Conservation (phyloP, 1,140 invertebrate species). For the Popillia japonica region DNA sequence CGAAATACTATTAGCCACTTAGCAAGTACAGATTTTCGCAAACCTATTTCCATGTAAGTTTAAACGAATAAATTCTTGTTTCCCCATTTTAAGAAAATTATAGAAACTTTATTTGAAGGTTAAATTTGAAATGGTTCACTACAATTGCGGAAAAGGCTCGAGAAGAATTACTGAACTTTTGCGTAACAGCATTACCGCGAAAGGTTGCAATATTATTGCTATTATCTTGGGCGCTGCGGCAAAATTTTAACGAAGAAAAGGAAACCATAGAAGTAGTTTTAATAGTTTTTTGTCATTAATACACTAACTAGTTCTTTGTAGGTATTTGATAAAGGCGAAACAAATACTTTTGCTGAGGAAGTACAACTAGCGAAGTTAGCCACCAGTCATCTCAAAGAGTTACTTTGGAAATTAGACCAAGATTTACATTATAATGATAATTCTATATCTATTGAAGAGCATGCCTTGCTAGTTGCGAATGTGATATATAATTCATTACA, state of each 20-base stretch:
- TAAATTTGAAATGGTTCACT: neutral
- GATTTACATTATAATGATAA: constrained; percentile 52
- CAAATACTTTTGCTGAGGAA: constrained; percentile 14
- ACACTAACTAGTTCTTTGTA: constrained; percentile 13
- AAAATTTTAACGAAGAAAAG: neutral
- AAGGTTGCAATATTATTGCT: constrained; percentile 3
- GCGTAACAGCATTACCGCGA: neutral
- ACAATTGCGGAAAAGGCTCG: constrained; percentile 2
- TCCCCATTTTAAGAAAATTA: neutral
- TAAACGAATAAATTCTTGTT: too few relatives aligned
- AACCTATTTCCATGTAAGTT: neutral
- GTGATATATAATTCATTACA: constrained; percentile 49
- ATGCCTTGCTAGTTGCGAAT: constrained; percentile 50
- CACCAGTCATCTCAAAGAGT: constrained; percentile 31
- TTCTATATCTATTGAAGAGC: constrained; percentile 55
- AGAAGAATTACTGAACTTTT: constrained; percentile 30
- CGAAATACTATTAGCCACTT: constrained; percentile 52
- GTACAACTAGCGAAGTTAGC: constrained; percentile 12
- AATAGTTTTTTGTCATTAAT: neutral
- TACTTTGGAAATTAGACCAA: constrained; percentile 53
- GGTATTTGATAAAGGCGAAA: constrained; percentile 36
- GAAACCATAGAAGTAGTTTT: constrained; percentile 11
- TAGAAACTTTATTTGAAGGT: neutral
- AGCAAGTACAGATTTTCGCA: constrained; percentile 16
- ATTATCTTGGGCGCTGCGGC: neutral